These are phyloP conservation scores for Lerema accius DNA, from an alignment of 1,140 invertebrate genomes.

Conservation along the genomic window DNA sequence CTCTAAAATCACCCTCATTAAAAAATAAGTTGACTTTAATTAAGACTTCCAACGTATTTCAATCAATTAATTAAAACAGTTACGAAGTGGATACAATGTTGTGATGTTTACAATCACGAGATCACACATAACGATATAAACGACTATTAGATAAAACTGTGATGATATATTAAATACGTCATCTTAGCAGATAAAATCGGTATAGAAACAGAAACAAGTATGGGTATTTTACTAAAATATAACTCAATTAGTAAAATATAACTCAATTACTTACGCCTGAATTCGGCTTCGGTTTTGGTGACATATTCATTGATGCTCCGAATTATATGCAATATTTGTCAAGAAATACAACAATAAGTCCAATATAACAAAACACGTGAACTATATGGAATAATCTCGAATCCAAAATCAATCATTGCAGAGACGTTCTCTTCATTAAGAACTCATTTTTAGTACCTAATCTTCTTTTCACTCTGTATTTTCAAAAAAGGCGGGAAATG, in stretches of 20 bases:
- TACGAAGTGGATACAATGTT: too few species aligned
- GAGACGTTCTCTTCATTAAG: constrained; percentile 23
- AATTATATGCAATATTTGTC: constrained; percentile 42
- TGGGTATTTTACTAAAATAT: too few species aligned
- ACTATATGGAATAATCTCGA: constrained; percentile 56
- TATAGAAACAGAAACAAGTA: too few species aligned
- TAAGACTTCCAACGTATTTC: too few species aligned
- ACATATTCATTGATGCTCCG: constrained; percentile 49
- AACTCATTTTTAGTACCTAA: constrained; percentile 20
- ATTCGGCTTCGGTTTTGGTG: constrained; percentile 55
- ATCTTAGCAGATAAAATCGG: background rate
- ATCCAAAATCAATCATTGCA: constrained; percentile 50
- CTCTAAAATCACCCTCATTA: too few species aligned
- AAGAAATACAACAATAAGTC: constrained; percentile 63
- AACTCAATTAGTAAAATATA: too few species aligned
- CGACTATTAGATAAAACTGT: too few species aligned
- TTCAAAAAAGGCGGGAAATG: constrained; percentile 1
- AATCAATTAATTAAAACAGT: too few species aligned
- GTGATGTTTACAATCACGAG: too few species aligned
- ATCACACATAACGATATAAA: too few species aligned
- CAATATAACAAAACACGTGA: constrained; percentile 49
- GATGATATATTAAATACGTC: too few species aligned
- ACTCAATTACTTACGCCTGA: constrained; percentile 61
- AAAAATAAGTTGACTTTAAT: too few species aligned
- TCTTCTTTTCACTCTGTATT: constrained; percentile 5